Evolutionary conservation across 2,888 invertebrate species (phyloP).

Genomic region (Ceriagrion tenellum): DNA sequence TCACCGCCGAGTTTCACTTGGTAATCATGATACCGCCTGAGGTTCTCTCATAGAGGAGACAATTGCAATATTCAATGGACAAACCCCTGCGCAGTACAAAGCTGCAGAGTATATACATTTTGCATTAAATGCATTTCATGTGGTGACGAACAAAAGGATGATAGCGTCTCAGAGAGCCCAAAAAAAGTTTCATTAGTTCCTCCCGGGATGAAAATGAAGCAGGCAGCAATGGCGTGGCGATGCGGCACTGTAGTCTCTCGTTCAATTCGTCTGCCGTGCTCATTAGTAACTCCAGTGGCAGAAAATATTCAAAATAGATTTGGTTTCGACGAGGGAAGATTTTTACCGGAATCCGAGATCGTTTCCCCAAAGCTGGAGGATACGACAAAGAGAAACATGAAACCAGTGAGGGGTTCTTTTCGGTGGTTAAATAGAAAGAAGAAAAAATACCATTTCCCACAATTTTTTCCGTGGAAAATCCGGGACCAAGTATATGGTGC

Average conservation of each 20-base stretch:
- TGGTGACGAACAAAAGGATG: background rate
- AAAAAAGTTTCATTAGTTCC: background rate
- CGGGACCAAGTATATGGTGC: background rate
- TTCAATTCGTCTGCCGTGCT: background rate
- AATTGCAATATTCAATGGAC: background rate
- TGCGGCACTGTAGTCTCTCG: background rate
- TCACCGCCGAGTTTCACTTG: background rate
- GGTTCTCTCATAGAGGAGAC: background rate
- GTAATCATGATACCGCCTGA: background rate
- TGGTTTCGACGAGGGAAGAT: background rate
- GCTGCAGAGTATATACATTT: background rate
- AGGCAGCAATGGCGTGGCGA: background rate
- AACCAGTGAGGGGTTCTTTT: background rate
- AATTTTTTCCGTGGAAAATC: background rate
- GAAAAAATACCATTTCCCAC: background rate
- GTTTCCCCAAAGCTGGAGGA: background rate
- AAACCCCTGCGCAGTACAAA: background rate
- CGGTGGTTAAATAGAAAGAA: background rate
- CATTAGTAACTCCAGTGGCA: background rate
- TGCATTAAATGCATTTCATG: background rate
- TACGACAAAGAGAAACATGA: background rate
- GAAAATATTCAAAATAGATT: slow-evolving; percentile 12
- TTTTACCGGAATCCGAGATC: background rate
- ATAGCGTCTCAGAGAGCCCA: background rate
- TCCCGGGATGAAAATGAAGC: background rate